Evolutionary conservation across 2,888 invertebrate species (phyloP).

Genomic region (Spialia ferax): DNA sequence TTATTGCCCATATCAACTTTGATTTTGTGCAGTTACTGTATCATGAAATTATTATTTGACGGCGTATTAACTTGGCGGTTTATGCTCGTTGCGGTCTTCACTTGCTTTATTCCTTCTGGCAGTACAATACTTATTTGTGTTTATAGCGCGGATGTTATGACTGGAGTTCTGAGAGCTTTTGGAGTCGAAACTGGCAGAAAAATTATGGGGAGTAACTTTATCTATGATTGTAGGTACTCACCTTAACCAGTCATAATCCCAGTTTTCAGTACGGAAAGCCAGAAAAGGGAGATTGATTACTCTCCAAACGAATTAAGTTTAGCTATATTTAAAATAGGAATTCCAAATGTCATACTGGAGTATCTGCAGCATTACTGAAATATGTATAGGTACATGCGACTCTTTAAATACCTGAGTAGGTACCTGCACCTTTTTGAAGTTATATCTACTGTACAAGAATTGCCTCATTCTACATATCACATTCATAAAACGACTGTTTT

Average conservation of each 20-base stretch:
- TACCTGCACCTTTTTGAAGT: too few species aligned
- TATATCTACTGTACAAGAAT: background rate
- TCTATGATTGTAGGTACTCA: too few species aligned
- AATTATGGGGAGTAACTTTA: too few species aligned
- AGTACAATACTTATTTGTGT: constrained; percentile 23
- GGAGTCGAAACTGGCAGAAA: background rate
- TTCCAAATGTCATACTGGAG: too few species aligned
- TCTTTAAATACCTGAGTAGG: too few species aligned
- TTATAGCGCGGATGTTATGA: constrained; percentile 20
- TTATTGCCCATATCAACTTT: constrained; percentile 83
- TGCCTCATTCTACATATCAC: background rate
- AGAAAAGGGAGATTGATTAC: too few species aligned
- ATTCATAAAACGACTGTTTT: constrained; percentile 28
- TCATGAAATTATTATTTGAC: constrained; percentile 53
- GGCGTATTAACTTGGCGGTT: constrained; percentile 50
- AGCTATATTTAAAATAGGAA: too few species aligned
- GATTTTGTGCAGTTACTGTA: constrained; percentile 53
- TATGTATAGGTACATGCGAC: too few species aligned
- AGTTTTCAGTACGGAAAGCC: too few species aligned
- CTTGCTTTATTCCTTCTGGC: constrained; percentile 29
- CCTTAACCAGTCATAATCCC: too few species aligned
- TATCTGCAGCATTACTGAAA: too few species aligned
- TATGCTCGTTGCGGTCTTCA: constrained; percentile 36
- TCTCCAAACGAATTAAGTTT: too few species aligned
- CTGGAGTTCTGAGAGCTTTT: background rate